Evolutionary conservation across 1,140 invertebrate species (phyloP), one percentile per base, ranked within the genome.

Genomic region (Macrosteles quadrilineatus): DNA sequence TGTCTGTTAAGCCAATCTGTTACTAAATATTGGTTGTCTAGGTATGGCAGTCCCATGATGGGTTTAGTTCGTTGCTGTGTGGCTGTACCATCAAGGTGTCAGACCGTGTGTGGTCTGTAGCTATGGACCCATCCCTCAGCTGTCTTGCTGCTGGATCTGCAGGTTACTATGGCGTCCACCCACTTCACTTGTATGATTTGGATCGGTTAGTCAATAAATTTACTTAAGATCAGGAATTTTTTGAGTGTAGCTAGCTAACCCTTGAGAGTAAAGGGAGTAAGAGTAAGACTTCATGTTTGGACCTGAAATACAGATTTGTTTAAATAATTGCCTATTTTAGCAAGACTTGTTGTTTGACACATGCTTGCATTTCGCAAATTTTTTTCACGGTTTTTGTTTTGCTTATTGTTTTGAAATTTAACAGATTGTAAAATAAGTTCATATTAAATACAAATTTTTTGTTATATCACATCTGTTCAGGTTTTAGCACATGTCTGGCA

Each of bases 101-200:
- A n/a, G 63, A 66, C 19, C 29, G 63, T 57, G 50, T 65, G 23
- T 71, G 69, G 69, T 66, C 30, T 71, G 43, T 71, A 14, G 63
- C 62, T 19, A 57, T 71, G 11, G 32, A 71, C 12, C 50, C 62
- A 9, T 25, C 30, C 6, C 21, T 40, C 2, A 40, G 27, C 12
- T 36, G 17, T 6, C 23, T 65, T 1, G 63, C 50, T 21, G 47
- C 27, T 40, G 69, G 69, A 6, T 59, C 62, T 29, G 45, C 47
- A 27, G 69, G 69, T n/a, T 32, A 40, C 53, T 40, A 29, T 40
- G 31, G 25, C 25, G 23, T 50, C 32, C 25, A 40, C 21, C 57
- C 69, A 1, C 29, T 71, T n/a, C 63, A 71, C 9, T 40, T 71
- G 17, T 66, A 59, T 30, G 63, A 71, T 67, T 66, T 66, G 40